Percentiles rank a stretch among this genome's conserved stretches.
Conservation (phyloP, 92 coral and sea anemone species). For the Scolanthus callimorphus region DNA sequence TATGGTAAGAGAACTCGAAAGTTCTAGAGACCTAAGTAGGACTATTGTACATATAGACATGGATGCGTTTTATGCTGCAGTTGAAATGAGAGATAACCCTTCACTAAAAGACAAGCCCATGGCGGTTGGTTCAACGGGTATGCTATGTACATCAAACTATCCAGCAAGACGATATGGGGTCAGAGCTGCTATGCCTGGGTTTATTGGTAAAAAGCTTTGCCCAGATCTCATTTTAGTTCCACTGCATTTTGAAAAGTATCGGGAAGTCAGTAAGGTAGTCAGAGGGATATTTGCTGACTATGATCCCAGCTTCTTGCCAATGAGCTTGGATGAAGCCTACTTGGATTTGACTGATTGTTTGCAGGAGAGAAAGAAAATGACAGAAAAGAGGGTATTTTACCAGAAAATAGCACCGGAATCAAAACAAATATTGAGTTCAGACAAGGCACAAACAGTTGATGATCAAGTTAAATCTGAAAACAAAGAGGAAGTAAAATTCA, state of each 20-base stretch:
- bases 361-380: conserved; percentile 35
- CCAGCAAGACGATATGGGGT: conserved; percentile 92
- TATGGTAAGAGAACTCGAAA: conserved; percentile 75
- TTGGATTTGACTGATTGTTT: conserved; percentile 87
- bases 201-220: conserved; percentile 92
- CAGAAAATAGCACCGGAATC: background rate
- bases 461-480: background rate
- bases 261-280: conserved; percentile 68
- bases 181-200: conserved; percentile 99
- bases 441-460: background rate
- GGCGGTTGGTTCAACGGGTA: conserved; percentile 91
- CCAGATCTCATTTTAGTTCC: conserved; percentile 85
- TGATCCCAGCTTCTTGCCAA: conserved; percentile 76
- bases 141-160: conserved; percentile 96
- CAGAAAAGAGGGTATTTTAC: conserved; percentile 23
- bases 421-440: background rate
- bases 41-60: conserved; percentile 92
- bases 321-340: conserved; percentile 96
- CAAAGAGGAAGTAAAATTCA: background rate
- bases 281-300: conserved; percentile 74
- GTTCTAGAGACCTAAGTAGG: conserved; percentile 81
- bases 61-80: conserved; percentile 99
- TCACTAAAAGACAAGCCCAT: conserved; percentile 84
- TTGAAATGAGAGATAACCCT: conserved; percentile 87
- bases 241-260: conserved; percentile 75